Base-by-base conservation (phyloP, 2,888 invertebrate genomes). In the Caenorhabditis wallacei region DNA sequence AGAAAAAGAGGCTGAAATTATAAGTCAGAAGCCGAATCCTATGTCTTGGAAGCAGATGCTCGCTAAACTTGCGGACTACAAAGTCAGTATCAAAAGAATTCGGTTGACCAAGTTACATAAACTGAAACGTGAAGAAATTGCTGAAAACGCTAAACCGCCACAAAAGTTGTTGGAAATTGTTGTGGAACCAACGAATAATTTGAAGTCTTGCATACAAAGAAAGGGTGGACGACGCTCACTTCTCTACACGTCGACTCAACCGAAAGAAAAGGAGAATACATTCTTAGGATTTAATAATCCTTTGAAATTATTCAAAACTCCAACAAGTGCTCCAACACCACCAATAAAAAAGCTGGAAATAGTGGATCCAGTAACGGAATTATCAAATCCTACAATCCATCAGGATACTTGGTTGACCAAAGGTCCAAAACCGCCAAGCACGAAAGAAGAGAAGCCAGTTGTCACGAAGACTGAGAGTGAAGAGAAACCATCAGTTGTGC, bases 11-110 rank as follows among this genome's bases (percentile, higher is more conserved):
- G 46, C 18, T 18, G 46, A 48, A 11, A 37, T 53, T n/a, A 11
- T 16, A 13, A 18, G 40, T 16, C 40, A 10, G 22, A 48, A 26
- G 16, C 46, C 20, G 22, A 26, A 53, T 3, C 57, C 69, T 8
- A 37, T 76, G 68, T 69, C 76, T 7, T 76, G 76, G 76, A 37
- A 43, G 2, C 59, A 35, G 20, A 53, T 68, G 53, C 48, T 76
- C 16, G 20, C 26, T 3, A 76, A 51, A 20, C 18, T 76, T 11
- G 18, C 43, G 16, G 22, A 57, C 18, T 64, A 30, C 13, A 54
- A 59, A 4, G 37, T 76, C 18, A 53, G 20, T 10, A 43, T 76
- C 53, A 76, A 26, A 10, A 22, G 69, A 24, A 30, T 69, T 5
- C 61, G 53, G 18, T 10, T 48, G 40, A 53, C 26, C 10, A 56